These are phyloP conservation scores for Diabrotica undecimpunctata DNA, from an alignment of 1,140 invertebrate genomes.

Conservation along the genomic window DNA sequence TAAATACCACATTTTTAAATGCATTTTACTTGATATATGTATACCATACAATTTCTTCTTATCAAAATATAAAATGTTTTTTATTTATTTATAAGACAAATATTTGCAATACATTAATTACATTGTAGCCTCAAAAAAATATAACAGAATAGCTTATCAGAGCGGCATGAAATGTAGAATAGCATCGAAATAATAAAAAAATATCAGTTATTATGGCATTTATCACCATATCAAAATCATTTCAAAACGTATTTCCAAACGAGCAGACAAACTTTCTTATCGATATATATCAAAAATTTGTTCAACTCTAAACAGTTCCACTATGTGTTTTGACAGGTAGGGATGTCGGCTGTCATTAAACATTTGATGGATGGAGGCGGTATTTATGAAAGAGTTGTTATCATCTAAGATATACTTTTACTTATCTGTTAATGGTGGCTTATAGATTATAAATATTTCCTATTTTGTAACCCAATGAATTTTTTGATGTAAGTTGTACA, in stretches of 20 bases:
- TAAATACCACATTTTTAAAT: too few species aligned
- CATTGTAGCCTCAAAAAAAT: not conserved
- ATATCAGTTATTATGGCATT: constrained; percentile 22
- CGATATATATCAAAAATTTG: not conserved
- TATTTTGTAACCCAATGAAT: constrained; percentile 5
- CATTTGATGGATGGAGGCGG: not conserved
- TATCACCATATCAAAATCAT: constrained; percentile 17
- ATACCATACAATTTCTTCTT: too few species aligned
- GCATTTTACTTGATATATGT: too few species aligned
- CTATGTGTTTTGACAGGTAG: not conserved
- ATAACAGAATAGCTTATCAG: constrained; percentile 17
- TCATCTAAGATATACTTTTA: not conserved
- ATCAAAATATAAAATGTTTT: too few species aligned
- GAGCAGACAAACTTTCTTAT: not conserved
- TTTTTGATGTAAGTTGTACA: not conserved
- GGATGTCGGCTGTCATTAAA: not conserved
- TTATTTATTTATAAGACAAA: constrained; percentile 1
- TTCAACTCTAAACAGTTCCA: not conserved
- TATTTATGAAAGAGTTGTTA: not conserved
- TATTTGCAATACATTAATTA: constrained; percentile 12
- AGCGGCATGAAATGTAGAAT: constrained; percentile 8
- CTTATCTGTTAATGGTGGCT: not conserved
- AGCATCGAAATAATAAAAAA: constrained; percentile 14
- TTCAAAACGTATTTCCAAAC: constrained; percentile 4
- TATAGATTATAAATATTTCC: not conserved